These are phyloP conservation scores for Melanostigma gelatinosum DNA, from an alignment of 2,113 vertebrate genomes.

Conservation along the genomic window DNA sequence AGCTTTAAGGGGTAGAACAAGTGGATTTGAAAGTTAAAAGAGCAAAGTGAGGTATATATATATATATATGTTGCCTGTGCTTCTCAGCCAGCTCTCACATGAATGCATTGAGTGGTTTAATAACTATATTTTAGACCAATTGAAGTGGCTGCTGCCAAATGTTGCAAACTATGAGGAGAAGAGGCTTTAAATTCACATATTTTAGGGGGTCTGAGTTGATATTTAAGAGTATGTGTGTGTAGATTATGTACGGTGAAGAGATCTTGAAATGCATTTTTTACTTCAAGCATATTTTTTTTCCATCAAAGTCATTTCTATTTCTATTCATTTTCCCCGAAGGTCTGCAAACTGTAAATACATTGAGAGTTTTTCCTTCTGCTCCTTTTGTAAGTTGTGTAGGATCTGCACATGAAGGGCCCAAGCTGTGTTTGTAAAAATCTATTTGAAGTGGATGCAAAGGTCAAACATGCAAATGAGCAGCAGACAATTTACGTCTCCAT, in stretches of 20 bases:
- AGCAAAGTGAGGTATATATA: background rate
- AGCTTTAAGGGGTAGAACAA: slow-evolving; percentile 1
- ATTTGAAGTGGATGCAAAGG: background rate
- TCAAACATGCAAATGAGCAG: background rate
- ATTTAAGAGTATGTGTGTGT: background rate
- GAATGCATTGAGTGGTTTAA: slow-evolving; percentile 6
- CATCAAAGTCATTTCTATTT: background rate
- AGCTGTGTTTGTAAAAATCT: too few species aligned
- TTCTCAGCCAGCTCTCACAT: background rate
- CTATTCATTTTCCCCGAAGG: background rate
- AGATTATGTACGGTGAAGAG: background rate
- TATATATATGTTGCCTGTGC: background rate
- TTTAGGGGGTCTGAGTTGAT: background rate
- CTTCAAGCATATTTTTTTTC: too few species aligned
- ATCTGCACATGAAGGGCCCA: too few species aligned
- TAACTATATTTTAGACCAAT: background rate
- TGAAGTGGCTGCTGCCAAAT: background rate
- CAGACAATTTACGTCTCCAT: background rate
- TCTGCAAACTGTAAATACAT: background rate
- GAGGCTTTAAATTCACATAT: background rate
- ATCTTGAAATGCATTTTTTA: too few species aligned
- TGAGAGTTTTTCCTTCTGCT: background rate
- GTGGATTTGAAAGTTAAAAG: slow-evolving; percentile 16
- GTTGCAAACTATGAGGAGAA: background rate
- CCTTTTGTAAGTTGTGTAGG: background rate